Percentiles rank a stretch among this genome's conserved stretches.
phyloP scores from a whole-genome alignment of 1,140 invertebrate genomes.

The Euborellia annulipes region DNA sequence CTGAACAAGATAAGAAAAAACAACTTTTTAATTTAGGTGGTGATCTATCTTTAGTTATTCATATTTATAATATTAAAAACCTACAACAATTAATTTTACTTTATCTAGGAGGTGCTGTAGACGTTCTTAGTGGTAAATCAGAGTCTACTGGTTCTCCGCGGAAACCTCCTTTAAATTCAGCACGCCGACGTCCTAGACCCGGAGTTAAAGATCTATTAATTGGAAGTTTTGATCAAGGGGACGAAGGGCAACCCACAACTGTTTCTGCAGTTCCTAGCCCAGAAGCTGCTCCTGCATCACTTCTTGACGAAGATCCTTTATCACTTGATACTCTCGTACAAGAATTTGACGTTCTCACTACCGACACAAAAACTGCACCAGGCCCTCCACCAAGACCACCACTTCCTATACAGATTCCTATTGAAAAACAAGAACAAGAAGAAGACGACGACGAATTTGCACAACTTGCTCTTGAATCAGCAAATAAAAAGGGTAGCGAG shows the following conservation, averaged over 20 bases:
- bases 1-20: no score
- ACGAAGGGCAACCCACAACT: neutral
- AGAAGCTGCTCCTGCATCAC: neutral
- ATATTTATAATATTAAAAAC: no score
- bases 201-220: slow-evolving; percentile 45
- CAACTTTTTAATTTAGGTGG: no score
- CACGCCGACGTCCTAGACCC: slow-evolving; percentile 36
- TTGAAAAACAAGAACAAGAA: slow-evolving; percentile 25
- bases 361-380: no score
- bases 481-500: slow-evolving; percentile 29
- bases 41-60: no score
- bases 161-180: slow-evolving; percentile 32
- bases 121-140: slow-evolving; percentile 64
- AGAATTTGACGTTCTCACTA: no score
- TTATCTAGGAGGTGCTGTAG: slow-evolving; percentile 58
- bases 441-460: slow-evolving; percentile 54
- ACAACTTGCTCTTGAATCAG: slow-evolving; percentile 51
- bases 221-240: slow-evolving; percentile 42
- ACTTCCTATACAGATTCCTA: neutral
- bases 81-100: no score
- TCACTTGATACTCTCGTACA: no score
- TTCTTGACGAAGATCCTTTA: slow-evolving; percentile 9
- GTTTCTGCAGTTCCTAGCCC: no score
- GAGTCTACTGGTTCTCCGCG: slow-evolving; percentile 45
- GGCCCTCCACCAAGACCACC: neutral